Base-by-base conservation (phyloP, 2,797 vertebrate genomes). In the Botia almorhae region DNA sequence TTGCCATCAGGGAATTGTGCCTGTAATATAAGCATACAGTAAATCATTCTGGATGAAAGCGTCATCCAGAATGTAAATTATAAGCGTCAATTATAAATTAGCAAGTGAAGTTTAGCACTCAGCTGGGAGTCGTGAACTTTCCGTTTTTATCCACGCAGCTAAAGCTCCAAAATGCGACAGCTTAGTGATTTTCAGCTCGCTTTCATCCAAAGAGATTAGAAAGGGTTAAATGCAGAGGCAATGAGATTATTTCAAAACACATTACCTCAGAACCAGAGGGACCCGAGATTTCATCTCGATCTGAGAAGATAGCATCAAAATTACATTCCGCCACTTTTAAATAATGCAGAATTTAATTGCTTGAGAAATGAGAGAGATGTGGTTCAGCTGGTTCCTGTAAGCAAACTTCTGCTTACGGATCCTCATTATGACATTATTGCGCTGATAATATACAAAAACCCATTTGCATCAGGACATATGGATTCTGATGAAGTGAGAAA, bases 321-420 rank as follows among this genome's bases (percentile, higher is more conserved):
- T 72, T 26, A 19, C 33, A 80, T 80, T 68, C 63, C 71, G 78
- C 73, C 55, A 70, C 36, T 58, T 80, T 67, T 68, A 74, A 67
- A 74, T 21, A 14, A 80, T 80, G 70, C 65, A 74, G 13, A 14
- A 68, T 72, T 80, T 80, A 68, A 74, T 80, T 74, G 70, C 70
- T 58, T 67, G 61, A 67, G 51, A 73, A 74, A 73, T 72, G 16
- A 80, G 61, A 74, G 70, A 2, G 51, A 17, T 67, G 60, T 80
- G 64, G 29, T 56, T 58, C 67, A 70, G 76, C 56, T 33, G 56
- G 23, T 70, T 70, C 46, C 56, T 10, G 1, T 43, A 23, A 16
- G 69, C 58, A 80, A 80, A 46, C 48, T 16, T 67, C 48, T 51
- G 11, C 16, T 64, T 17, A 55, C 43, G 64, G 72, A 79, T 79